Evolutionary conservation across 1,140 invertebrate genomes (phyloP).

Genomic region (Neodiprion pinetum): DNA sequence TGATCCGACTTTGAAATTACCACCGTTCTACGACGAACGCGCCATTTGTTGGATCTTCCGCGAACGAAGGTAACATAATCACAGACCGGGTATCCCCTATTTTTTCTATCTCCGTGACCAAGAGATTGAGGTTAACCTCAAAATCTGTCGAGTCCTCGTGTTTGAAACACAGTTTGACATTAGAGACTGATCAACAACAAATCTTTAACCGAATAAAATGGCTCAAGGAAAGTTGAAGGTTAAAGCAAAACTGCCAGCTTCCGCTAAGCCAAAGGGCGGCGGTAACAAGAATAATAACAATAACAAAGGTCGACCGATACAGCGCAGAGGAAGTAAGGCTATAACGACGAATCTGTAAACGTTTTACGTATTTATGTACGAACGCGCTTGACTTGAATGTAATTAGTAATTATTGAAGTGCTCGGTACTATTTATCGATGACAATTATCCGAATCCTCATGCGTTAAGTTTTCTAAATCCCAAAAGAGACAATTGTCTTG

Average conservation of each 20-base stretch:
- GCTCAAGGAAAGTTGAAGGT: conserved; percentile 69
- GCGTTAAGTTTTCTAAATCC: too few relatives aligned
- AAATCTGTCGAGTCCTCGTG: background rate
- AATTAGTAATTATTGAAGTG: too few relatives aligned
- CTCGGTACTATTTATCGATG: too few relatives aligned
- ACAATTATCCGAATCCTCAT: too few relatives aligned
- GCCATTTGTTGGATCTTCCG: too few relatives aligned
- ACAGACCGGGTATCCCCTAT: background rate
- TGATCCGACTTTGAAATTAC: too few relatives aligned
- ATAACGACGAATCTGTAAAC: background rate
- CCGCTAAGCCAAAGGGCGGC: conserved; percentile 50
- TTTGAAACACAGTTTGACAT: background rate
- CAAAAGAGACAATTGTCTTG: too few relatives aligned
- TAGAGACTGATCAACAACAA: background rate
- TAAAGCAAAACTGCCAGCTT: conserved; percentile 63
- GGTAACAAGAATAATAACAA: conserved; percentile 54
- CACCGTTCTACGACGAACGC: too few relatives aligned
- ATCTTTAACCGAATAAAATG: conserved; percentile 49
- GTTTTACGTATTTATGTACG: too few relatives aligned
- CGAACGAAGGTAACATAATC: too few relatives aligned
- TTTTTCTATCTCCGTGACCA: background rate
- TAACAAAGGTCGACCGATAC: conserved; percentile 55
- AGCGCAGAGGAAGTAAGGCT: conserved; percentile 62
- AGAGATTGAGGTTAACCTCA: background rate
- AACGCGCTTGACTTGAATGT: too few relatives aligned